Conservation (phyloP, 2,797 vertebrate genomes). For the Channallabes apus region DNA sequence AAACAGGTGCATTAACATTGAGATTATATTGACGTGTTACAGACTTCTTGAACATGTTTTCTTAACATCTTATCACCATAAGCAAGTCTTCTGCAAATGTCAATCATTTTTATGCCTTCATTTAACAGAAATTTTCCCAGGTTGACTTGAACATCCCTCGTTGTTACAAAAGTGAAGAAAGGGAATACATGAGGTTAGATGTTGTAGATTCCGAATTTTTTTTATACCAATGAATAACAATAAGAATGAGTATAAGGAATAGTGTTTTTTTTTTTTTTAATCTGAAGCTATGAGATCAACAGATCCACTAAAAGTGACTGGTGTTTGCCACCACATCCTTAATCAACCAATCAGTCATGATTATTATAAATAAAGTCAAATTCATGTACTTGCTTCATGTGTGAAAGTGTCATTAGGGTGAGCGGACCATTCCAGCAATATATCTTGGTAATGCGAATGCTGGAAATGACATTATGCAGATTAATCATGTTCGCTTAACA, state of each 20-base stretch:
- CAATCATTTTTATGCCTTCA: too few species aligned
- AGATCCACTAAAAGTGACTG: not conserved
- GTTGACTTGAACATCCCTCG: too few species aligned
- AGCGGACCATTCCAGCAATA: slow-evolving; percentile 21
- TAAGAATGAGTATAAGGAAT: not conserved
- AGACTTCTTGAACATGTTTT: too few species aligned
- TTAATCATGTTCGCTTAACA: slow-evolving; percentile 38
- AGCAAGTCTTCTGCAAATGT: too few species aligned
- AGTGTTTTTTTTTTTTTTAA: too few species aligned
- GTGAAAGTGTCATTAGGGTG: slow-evolving; percentile 16
- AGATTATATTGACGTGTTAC: too few species aligned
- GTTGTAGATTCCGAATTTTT: not conserved
- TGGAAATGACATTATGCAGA: slow-evolving; percentile 37
- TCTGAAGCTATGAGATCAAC: not conserved
- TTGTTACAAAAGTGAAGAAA: not conserved
- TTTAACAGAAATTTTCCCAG: too few species aligned
- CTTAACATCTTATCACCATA: too few species aligned
- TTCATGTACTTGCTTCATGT: not conserved
- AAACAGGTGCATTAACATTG: too few species aligned
- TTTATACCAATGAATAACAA: not conserved
- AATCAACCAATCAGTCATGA: not conserved
- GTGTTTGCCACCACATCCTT: not conserved
- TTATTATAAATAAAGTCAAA: not conserved
- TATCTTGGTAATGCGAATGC: slow-evolving; percentile 25
- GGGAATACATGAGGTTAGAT: not conserved